A percentile compares a stretch with the other conserved stretches of the same genome.
These are phyloP conservation scores for Lepus europaeus DNA, from an alignment of 2,113 vertebrate species.

Conservation along the genomic window DNA sequence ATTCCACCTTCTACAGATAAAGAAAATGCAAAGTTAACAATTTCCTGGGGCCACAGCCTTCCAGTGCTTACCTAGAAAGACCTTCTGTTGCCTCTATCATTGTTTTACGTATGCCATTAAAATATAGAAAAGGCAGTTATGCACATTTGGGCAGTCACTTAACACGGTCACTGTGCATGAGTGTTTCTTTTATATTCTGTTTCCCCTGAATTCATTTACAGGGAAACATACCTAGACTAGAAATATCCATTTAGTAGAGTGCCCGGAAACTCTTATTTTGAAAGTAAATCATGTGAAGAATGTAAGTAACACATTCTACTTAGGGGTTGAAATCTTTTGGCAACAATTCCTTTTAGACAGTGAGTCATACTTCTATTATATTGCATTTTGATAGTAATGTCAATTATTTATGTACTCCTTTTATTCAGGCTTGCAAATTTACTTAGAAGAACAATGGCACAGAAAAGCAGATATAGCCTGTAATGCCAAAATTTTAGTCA, in stretches of 20 bases:
- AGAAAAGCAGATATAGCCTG: background rate
- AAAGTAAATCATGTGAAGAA: background rate
- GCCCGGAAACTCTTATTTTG: background rate
- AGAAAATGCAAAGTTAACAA: background rate
- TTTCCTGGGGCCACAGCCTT: background rate
- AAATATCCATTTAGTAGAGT: background rate
- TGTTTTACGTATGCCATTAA: slow-evolving; percentile 4
- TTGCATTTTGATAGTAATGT: background rate
- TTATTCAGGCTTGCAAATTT: background rate
- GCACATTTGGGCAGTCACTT: background rate
- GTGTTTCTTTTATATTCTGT: background rate
- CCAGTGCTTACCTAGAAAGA: background rate
- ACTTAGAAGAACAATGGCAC: background rate
- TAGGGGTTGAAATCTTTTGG: background rate
- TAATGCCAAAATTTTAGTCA: slow-evolving; percentile 19
- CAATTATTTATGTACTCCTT: background rate
- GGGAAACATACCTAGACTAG: background rate
- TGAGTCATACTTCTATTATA: background rate
- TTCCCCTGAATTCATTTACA: background rate
- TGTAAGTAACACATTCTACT: background rate
- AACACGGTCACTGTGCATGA: background rate
- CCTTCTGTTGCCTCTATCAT: background rate
- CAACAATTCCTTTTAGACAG: background rate
- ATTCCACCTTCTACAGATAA: background rate
- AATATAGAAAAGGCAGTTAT: background rate